A percentile compares a stretch with the other conserved stretches of the same genome.
Conservation (phyloP, 1,140 invertebrate genomes). For the Pteromalus puparum region DNA sequence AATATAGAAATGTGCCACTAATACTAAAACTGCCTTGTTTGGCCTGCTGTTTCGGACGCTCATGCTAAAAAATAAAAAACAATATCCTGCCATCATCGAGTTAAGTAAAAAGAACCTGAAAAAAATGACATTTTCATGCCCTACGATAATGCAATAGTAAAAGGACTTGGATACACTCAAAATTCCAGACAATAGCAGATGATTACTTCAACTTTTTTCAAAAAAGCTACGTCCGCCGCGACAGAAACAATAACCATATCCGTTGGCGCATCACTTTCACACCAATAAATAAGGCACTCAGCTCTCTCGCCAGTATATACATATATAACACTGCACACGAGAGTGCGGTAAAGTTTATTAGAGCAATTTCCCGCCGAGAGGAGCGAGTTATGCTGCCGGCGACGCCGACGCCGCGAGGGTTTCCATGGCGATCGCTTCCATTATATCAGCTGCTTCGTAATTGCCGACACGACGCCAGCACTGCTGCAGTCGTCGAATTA, state of each 20-base stretch:
- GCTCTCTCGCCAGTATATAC: neutral
- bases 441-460: conserved; percentile 56
- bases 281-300: conserved; percentile 35
- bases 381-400: conserved; percentile 1
- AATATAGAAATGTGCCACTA: too few species aligned
- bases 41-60: too few species aligned
- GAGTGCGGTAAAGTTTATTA: conserved; percentile 62
- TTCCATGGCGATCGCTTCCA: conserved; percentile 56
- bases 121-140: too few species aligned
- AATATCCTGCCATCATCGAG: too few species aligned
- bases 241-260: neutral
- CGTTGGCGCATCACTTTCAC: conserved; percentile 30
- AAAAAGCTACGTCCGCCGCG: neutral
- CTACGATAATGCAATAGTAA: too few species aligned
- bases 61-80: too few species aligned
- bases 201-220: neutral
- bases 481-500: conserved; percentile 10
- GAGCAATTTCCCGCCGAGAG: conserved; percentile 60
- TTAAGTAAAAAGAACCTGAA: too few species aligned
- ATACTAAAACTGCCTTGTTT: too few species aligned
- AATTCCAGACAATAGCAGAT: too few species aligned
- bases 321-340: neutral
- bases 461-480: conserved; percentile 45
- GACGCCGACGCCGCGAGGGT: conserved; percentile 51
- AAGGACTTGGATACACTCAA: too few species aligned